Evolutionary conservation across 2,113 vertebrate species (phyloP).

Genomic region (Entomyzon cyanotis): DNA sequence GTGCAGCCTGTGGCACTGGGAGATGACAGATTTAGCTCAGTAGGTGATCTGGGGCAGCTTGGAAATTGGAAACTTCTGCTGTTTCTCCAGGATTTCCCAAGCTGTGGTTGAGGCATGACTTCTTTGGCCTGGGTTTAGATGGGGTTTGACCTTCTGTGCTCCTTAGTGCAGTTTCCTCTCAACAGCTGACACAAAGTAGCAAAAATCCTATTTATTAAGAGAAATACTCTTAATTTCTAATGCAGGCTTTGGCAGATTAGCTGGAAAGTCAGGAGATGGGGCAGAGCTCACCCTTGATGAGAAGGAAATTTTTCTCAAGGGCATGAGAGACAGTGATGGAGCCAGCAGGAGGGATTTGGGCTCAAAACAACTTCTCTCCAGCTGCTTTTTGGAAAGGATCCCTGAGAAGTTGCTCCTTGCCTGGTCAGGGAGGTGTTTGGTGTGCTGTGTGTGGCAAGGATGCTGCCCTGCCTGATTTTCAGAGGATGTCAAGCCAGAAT

Average conservation of each 20-base stretch:
- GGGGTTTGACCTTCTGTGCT: not conserved
- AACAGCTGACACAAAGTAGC: not conserved
- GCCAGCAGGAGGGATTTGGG: not conserved
- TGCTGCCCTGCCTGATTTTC: not conserved
- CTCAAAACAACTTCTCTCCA: not conserved
- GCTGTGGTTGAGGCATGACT: not conserved
- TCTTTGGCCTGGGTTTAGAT: not conserved
- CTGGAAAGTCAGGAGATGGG: not conserved
- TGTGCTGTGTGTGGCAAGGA: not conserved
- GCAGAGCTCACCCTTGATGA: not conserved
- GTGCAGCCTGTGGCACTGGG: not conserved
- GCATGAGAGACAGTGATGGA: not conserved
- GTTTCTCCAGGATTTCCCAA: not conserved
- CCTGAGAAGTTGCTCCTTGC: not conserved
- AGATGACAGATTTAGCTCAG: not conserved
- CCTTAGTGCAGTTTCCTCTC: not conserved
- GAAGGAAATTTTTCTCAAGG: not conserved
- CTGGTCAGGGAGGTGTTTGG: not conserved
- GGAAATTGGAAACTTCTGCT: not conserved
- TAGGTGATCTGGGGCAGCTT: not conserved
- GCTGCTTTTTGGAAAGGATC: not conserved
- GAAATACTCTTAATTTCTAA: not conserved
- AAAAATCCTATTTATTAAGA: not conserved
- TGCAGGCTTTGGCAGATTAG: not conserved
- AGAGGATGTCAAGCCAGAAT: not conserved